phyloP scores from a whole-genome alignment of 2,797 vertebrate species.

The Acanthiza pusilla region DNA sequence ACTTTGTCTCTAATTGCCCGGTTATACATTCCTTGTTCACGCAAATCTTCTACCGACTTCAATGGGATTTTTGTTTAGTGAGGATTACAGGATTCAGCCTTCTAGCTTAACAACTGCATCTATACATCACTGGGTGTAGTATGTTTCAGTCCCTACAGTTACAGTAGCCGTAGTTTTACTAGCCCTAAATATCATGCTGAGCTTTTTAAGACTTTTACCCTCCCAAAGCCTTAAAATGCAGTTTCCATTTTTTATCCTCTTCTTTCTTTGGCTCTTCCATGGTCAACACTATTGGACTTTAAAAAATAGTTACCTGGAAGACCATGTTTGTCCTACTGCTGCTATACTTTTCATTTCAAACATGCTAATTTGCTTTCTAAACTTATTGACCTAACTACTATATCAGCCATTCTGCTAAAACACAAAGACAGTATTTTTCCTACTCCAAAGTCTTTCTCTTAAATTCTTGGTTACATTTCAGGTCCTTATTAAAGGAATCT shows the following conservation, averaged over 20 bases:
- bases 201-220: background rate
- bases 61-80: slow-evolving; percentile 56
- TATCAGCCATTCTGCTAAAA: background rate
- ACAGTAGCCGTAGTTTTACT: background rate
- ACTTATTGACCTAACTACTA: background rate
- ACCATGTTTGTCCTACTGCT: background rate
- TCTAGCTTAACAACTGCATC: background rate
- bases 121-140: background rate
- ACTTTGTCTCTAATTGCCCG: slow-evolving; percentile 57
- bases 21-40: slow-evolving; percentile 54
- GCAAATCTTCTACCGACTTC: slow-evolving; percentile 40
- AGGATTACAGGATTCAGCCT: slow-evolving; percentile 48
- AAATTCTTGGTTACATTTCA: background rate
- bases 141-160: background rate
- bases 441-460: background rate
- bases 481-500: background rate
- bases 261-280: background rate
- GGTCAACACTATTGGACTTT: background rate
- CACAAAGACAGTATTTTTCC: background rate
- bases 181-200: background rate
- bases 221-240: background rate
- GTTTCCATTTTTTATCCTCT: background rate
- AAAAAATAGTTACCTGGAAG: background rate
- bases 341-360: background rate
- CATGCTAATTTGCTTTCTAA: background rate